Evolutionary conservation across 2,113 vertebrate species (phyloP).

Genomic region (Alexandromys fortis): DNA sequence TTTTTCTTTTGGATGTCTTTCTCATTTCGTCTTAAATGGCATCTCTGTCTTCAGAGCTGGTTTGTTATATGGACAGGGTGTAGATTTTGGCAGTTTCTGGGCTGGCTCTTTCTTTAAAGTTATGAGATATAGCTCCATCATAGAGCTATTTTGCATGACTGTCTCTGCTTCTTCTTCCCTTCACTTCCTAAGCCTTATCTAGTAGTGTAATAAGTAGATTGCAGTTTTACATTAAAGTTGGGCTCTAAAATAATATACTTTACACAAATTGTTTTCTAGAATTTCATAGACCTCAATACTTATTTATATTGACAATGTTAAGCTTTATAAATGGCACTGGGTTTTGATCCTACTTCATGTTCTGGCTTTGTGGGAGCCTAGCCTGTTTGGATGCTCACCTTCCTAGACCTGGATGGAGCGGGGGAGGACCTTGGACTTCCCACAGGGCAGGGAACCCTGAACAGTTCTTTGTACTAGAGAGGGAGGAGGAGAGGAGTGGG

Average conservation of each 20-base stretch:
- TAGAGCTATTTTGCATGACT: slow-evolving; percentile 23
- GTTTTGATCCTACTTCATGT: no score
- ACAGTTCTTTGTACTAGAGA: no score
- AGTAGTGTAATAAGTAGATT: neutral
- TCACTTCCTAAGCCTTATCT: neutral
- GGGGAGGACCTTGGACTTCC: no score
- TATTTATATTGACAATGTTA: neutral
- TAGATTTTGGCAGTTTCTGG: slow-evolving; percentile 54
- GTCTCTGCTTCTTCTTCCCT: neutral
- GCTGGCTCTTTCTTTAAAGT: slow-evolving; percentile 54
- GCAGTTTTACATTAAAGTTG: neutral
- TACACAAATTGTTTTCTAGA: neutral
- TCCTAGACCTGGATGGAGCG: no score
- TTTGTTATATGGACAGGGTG: neutral
- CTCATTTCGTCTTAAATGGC: slow-evolving; percentile 31
- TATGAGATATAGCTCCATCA: slow-evolving; percentile 55
- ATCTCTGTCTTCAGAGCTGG: slow-evolving; percentile 30
- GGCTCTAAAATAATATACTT: neutral
- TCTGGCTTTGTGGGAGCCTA: no score
- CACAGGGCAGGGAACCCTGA: no score
- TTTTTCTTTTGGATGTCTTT: slow-evolving; percentile 55
- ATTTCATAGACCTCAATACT: neutral
- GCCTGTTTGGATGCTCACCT: no score
- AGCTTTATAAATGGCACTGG: neutral
- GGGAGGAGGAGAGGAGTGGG: no score